Base-by-base conservation (phyloP, 2,797 vertebrate genomes). In the Notoglanidium macrostoma region DNA sequence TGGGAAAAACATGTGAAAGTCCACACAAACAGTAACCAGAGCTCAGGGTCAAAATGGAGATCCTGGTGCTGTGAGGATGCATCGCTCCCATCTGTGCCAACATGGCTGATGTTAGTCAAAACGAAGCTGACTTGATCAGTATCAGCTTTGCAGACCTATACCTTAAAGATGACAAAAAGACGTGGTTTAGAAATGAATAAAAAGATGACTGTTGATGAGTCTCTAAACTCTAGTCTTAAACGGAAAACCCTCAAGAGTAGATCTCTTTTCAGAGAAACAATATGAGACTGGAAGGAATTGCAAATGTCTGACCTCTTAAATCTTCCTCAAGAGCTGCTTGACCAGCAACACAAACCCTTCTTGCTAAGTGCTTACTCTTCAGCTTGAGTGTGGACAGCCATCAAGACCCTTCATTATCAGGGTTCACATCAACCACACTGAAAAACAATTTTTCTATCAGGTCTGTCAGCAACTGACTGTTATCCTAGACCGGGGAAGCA, bases 331-430 rank as follows among this genome's bases (percentile, higher is more conserved):
- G 73, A 76, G 73, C 73, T 49, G 46, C 46, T 76, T 76, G 46
- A 51, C 5, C 26, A 76, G 11, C 23, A 49, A n/a, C 9, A 74
- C 11, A 26, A 46, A 26, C 44, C 40, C 10, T 1, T 46, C 3
- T 73, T 15, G 32, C 15, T n/a, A 26, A 74, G 44, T 3, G 23
- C 11, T n/a, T 23, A 15, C 44, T 49, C 4, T 74, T 74, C 44
- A 6, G 14, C 73, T 49, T 7, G 26, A 51, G 73, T 7, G 46
- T 76, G 73, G 12, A 51, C 73, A 76, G 5, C 26, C 73, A 76
- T 44, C 26, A 76, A 29, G 73, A 76, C 73, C 46, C 26, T 51
- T 76, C 14, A 76, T 76, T 76, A 51, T 76, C 73, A 51, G 73
- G 46, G 46, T 76, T 51, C 44, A 76, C 26, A 15, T 76, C 46